phyloP scores from a whole-genome alignment of 35 echinoderm and acorn worm species.

The Nesometra sesokonis region DNA sequence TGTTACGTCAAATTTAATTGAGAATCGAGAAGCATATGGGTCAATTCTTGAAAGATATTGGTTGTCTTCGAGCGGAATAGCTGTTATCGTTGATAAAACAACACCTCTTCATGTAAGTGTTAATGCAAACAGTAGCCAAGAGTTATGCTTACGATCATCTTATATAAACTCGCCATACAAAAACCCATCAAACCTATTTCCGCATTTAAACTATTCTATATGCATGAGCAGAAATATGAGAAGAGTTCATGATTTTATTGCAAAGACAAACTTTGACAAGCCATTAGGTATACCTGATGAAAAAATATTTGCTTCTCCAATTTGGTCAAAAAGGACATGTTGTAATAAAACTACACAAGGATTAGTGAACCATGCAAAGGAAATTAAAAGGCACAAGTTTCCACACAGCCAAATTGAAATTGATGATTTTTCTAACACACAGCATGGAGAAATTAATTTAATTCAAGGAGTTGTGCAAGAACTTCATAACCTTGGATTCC shows the following conservation, averaged over 20 bases:
- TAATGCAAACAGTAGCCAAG: background rate
- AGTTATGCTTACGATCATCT: slow-evolving; percentile 23
- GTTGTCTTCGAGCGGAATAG: slow-evolving; percentile 72
- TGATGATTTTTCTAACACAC: slow-evolving; percentile 47
- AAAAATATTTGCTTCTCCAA: slow-evolving; percentile 53
- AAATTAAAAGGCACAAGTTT: slow-evolving; percentile 36
- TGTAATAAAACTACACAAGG: slow-evolving; percentile 38
- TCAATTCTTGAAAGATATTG: slow-evolving; percentile 81
- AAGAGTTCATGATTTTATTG: slow-evolving; percentile 30
- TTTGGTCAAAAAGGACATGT: slow-evolving; percentile 64
- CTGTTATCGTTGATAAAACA: slow-evolving; percentile 27
- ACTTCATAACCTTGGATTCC: slow-evolving; percentile 41
- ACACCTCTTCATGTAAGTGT: slow-evolving; percentile 59
- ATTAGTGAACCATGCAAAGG: slow-evolving; percentile 22
- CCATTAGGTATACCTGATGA: slow-evolving; percentile 47
- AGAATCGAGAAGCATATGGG: slow-evolving; percentile 41
- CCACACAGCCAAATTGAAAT: slow-evolving; percentile 65
- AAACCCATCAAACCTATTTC: slow-evolving; percentile 25
- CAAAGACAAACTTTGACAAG: slow-evolving; percentile 30
- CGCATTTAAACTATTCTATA: slow-evolving; percentile 53
- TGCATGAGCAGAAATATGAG: slow-evolving; percentile 47
- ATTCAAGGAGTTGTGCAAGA: slow-evolving; percentile 20
- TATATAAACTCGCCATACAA: slow-evolving; percentile 45
- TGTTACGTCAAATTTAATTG: slow-evolving; percentile 32
- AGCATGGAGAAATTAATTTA: slow-evolving; percentile 57